Evolutionary conservation across 30 jellyfish, hydroid and myxozoan genomes (phyloP).

Genomic region (Phacellophora camtschatica): DNA sequence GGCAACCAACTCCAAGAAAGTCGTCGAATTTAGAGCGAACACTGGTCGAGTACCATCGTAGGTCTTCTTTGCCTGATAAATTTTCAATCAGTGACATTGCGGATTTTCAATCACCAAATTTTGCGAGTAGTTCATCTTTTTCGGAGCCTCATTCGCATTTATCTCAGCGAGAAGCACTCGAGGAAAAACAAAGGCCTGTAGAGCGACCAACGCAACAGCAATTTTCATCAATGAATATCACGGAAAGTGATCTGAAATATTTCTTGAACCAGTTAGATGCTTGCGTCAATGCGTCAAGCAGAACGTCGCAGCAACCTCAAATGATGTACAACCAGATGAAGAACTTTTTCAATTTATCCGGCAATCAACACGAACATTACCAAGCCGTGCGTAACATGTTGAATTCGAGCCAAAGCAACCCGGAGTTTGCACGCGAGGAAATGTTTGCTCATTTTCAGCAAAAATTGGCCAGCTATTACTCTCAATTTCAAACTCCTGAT

Average conservation of each 20-base stretch:
- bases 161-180: background rate
- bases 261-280: conserved; percentile 33
- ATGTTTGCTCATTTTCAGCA: conserved; percentile 15
- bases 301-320: conserved; percentile 20
- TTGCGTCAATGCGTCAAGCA: background rate
- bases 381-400: conserved; percentile 4
- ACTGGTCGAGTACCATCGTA: background rate
- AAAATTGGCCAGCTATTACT: background rate
- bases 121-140: background rate
- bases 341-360: conserved; percentile 8
- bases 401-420: background rate
- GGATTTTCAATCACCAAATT: background rate
- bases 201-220: conserved; percentile 19
- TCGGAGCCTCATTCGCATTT: background rate
- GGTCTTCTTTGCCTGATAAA: conserved; percentile 14
- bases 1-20: background rate
- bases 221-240: background rate
- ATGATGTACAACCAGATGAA: background rate
- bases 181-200: background rate
- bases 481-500: background rate
- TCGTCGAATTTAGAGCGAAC: background rate
- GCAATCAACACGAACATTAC: conserved; percentile 9
- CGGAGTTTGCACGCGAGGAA: conserved; percentile 7
- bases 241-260: conserved; percentile 15
- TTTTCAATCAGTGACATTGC: background rate